Percentiles rank a stretch among this genome's conserved stretches.
phyloP scores from a whole-genome alignment of 2,888 invertebrate species.

The Nasonovia ribisnigri region DNA sequence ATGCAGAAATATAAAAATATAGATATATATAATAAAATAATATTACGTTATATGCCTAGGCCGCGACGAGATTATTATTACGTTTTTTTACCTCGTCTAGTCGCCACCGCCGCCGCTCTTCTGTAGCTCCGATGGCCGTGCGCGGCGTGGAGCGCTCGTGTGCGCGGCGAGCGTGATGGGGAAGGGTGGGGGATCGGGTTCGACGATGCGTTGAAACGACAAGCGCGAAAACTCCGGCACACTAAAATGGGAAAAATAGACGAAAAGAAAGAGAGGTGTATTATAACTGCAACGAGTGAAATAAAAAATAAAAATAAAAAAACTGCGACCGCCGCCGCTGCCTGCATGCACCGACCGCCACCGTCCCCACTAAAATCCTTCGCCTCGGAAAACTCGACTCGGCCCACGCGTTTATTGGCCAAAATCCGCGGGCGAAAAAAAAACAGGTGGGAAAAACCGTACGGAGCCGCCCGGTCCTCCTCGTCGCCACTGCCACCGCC shows the following conservation, averaged over 20 bases:
- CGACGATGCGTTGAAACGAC: constrained; percentile 42
- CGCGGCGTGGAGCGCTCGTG: background rate
- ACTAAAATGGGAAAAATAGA: background rate
- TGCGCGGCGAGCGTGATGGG: background rate
- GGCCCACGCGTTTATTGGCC: constrained; percentile 58
- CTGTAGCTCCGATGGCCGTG: background rate
- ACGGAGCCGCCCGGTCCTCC: background rate
- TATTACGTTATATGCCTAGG: constrained; percentile 7
- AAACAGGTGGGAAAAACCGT: constrained; percentile 58
- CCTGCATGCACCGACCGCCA: background rate
- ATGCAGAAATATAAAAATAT: background rate
- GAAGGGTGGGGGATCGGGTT: background rate
- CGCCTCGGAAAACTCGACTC: constrained; percentile 1
- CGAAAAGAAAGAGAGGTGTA: background rate
- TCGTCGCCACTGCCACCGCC: background rate
- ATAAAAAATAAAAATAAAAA: background rate
- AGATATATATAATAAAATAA: background rate
- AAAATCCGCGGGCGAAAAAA: constrained; percentile 33
- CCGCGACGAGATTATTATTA: constrained; percentile 21
- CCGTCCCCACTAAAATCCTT: background rate
- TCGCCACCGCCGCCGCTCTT: background rate
- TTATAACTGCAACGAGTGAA: background rate
- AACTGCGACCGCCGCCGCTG: background rate
- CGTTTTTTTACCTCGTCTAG: background rate
- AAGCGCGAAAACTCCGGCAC: background rate